Evolutionary conservation across 2,113 vertebrate genomes (phyloP).

Genomic region (Anser brachyrhynchus): DNA sequence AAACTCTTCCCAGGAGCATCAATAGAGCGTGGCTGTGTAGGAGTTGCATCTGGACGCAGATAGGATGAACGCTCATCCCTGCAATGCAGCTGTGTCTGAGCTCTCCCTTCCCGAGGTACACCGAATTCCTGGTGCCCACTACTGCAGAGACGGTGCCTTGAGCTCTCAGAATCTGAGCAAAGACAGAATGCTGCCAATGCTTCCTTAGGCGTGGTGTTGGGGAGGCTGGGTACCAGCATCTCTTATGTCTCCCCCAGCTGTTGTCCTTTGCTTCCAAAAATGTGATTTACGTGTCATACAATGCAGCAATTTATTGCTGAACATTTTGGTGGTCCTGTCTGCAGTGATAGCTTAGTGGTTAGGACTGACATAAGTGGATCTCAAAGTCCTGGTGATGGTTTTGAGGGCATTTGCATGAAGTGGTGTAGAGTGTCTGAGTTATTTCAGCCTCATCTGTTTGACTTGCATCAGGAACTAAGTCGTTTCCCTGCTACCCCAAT

Average conservation of each 20-base stretch:
- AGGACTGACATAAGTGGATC: neutral
- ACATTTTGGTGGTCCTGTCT: neutral
- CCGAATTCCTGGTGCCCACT: neutral
- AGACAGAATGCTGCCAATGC: neutral
- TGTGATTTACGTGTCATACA: rapidly evolving
- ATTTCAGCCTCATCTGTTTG: neutral
- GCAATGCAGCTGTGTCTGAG: rapidly evolving
- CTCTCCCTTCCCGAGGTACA: neutral
- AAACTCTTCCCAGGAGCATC: neutral
- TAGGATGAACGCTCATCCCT: rapidly evolving
- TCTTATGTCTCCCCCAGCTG: neutral
- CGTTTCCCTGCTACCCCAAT: rapidly evolving
- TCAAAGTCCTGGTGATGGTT: neutral
- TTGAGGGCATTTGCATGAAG: neutral
- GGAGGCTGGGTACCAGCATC: neutral
- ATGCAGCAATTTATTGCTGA: neutral
- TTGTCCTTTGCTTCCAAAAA: neutral
- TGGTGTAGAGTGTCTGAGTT: neutral
- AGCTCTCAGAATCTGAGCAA: neutral
- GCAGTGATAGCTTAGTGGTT: neutral
- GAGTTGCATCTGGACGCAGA: neutral
- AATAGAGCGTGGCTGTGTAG: neutral
- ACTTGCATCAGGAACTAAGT: neutral
- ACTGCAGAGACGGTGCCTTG: neutral
- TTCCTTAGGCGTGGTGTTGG: neutral